Base-by-base conservation (phyloP, 2,888 invertebrate genomes). In the Merodon equestris region DNA sequence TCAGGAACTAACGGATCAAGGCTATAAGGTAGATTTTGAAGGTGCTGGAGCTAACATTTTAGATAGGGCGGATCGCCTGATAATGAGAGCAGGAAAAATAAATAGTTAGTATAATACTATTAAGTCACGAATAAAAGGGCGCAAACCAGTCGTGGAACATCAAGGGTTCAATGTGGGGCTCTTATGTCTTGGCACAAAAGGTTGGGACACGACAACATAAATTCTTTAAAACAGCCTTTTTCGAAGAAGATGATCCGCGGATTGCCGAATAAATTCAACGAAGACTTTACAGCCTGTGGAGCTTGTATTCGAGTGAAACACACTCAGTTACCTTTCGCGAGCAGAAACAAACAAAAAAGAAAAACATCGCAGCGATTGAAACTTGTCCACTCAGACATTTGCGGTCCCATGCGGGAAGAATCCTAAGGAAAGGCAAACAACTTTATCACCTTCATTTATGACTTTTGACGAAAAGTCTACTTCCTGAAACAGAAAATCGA, bases 371-470 rank as follows among this genome's bases (percentile, higher is more conserved):
- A 57, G 44, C 48, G 44, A 1, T 14, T 68, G 51, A 15, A 58
- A 14, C 44, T 68, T 3, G 18, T 58, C 9, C 44, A 63, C 15
- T 38, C 53, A 2, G 53, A 64, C 45, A 47, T 64, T 7, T 64
- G 53, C 9, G 14, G 64, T 19, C 45, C 27, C 1, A 50, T 66
- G 56, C 18, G 27, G 12, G 56, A 40, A 9, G 56, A 57, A 36
- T 66, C 56, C 10, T 48, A 48, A 48, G 42, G 48, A 27, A 66
- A 56, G 56, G 15, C 48, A 13, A 2, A 27, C n/a, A 56, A 34
- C 12, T 50, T 57, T 1, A 50, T 66, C 34, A 10, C 14, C 5
- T 40, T 45, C 36, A 53, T 56, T 13, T 45, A 38, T 14, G 48
- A 56, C n/a, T n/a, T n/a, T n/a, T n/a, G n/a, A n/a, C n/a, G n/a